phyloP scores from a whole-genome alignment of 2,888 invertebrate species.

The Nephrocerus scutellatus region DNA sequence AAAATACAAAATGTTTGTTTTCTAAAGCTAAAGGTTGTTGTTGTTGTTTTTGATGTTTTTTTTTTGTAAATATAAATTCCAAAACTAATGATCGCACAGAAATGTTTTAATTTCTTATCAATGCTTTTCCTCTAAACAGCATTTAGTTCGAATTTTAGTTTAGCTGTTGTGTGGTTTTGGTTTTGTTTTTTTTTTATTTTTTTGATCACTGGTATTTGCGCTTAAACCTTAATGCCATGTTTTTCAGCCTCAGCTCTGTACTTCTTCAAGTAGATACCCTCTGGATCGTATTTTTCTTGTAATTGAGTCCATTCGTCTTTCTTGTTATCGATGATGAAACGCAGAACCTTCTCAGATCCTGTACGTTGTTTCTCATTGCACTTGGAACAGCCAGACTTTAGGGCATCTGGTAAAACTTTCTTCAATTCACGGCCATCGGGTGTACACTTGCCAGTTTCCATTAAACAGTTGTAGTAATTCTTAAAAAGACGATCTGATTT shows the following conservation, averaged over 20 bases:
- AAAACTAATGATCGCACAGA: no score
- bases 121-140: no score
- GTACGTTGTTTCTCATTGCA: conserved; percentile 60
- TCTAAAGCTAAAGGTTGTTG: no score
- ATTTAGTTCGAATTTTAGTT: no score
- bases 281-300: conserved; percentile 62
- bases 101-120: no score
- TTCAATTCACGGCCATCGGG: conserved; percentile 64
- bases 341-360: conserved; percentile 59
- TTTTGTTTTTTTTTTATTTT: conserved; percentile 10
- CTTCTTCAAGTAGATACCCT: conserved; percentile 57
- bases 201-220: conserved; percentile 18
- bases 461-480: conserved; percentile 58
- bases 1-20: no score
- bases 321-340: conserved; percentile 60
- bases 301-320: conserved; percentile 58
- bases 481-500: conserved; percentile 56
- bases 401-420: conserved; percentile 65
- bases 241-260: conserved; percentile 56
- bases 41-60: no score
- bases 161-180: no score
- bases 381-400: conserved; percentile 59
- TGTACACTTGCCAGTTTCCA: conserved; percentile 59
- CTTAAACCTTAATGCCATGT: conserved; percentile 45
- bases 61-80: no score